A percentile compares a stretch with the other conserved stretches of the same genome.
Evolutionary conservation across 1,140 invertebrate species (phyloP).

Genomic region (Aphelenchoides besseyi): DNA sequence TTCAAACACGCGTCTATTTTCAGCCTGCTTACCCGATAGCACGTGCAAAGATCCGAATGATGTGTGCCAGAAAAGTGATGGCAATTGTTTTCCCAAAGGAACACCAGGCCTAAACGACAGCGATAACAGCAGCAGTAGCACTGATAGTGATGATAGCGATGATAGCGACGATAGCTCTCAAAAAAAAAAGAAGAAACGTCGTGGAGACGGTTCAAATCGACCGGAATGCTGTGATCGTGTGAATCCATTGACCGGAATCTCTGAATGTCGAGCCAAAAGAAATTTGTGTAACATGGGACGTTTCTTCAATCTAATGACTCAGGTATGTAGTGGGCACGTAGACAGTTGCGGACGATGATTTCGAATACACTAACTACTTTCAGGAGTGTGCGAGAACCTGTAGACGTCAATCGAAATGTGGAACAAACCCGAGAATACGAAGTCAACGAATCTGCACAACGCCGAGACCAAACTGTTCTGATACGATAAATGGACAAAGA

Average conservation of each 20-base stretch:
- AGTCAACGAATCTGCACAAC: background rate
- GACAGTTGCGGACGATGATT: too few species aligned
- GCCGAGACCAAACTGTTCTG: too few species aligned
- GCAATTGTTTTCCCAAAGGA: background rate
- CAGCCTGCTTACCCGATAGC: background rate
- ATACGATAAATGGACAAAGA: too few species aligned
- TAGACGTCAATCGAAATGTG: background rate
- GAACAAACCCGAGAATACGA: background rate
- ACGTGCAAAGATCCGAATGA: background rate
- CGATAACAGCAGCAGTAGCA: background rate
- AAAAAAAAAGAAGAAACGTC: background rate
- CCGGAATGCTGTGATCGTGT: background rate
- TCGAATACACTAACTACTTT: too few species aligned
- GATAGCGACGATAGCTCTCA: background rate
- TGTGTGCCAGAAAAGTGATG: background rate
- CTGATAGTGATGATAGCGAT: background rate
- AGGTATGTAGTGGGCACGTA: too few species aligned
- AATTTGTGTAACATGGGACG: slow-evolving; percentile 7
- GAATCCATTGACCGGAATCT: background rate
- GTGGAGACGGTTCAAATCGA: too few species aligned
- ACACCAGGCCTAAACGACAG: background rate
- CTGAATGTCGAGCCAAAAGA: background rate
- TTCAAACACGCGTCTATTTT: background rate
- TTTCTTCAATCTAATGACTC: slow-evolving; percentile 15
- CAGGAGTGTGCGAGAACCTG: background rate